Percentiles rank a stretch among this genome's conserved stretches.
Evolutionary conservation across 2,888 invertebrate species (phyloP).

Genomic region (Griposia aprilina): DNA sequence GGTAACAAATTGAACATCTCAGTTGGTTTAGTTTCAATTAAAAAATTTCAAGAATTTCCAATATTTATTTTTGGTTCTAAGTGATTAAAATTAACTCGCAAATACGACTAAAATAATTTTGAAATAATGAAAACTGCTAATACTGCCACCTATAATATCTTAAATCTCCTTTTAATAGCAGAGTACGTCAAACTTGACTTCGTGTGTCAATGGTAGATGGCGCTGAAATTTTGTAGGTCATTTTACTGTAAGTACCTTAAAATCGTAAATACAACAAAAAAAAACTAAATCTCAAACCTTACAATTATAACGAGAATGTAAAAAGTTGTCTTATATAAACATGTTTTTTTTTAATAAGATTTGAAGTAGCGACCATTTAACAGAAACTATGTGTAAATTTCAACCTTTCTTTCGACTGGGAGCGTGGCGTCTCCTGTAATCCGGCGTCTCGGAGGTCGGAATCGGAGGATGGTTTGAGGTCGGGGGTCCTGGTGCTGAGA

Average conservation of each 20-base stretch:
- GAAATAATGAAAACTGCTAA: too few relatives aligned
- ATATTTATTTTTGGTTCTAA: too few relatives aligned
- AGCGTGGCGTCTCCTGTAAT: constrained; percentile 99
- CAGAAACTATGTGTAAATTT: constrained; percentile 68
- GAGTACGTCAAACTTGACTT: background rate
- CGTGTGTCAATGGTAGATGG: constrained; percentile 31
- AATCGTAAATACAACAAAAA: background rate
- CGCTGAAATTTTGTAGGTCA: background rate
- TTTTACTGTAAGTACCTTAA: background rate
- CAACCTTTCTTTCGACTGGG: constrained; percentile 91
- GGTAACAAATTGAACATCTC: too few relatives aligned
- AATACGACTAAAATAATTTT: too few relatives aligned
- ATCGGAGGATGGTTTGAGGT: constrained; percentile 93
- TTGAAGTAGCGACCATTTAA: constrained; percentile 1
- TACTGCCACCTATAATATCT: constrained; percentile 24
- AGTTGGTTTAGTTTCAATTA: too few relatives aligned
- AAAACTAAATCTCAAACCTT: background rate
- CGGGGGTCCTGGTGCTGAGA: constrained; percentile 83
- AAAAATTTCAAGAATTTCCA: too few relatives aligned
- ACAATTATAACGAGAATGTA: background rate
- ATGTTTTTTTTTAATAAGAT: constrained; percentile 5
- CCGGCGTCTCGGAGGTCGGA: constrained; percentile 98
- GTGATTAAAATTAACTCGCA: too few relatives aligned
- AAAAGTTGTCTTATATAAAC: constrained; percentile 19
- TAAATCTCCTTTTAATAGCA: background rate